These are phyloP conservation scores for Diogma glabrata DNA, from an alignment of 2,888 invertebrate species.

Conservation along the genomic window DNA sequence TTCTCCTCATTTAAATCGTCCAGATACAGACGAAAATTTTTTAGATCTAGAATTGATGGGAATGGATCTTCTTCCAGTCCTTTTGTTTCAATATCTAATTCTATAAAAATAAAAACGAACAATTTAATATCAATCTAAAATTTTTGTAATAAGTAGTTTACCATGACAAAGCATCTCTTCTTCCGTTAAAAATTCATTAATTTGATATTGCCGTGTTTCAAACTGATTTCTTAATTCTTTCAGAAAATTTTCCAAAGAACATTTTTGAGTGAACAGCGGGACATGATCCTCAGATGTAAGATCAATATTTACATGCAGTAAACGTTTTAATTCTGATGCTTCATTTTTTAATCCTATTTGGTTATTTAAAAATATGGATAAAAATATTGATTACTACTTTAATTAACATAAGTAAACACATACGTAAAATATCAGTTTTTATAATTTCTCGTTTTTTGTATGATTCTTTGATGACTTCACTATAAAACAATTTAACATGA, in stretches of 20 bases:
- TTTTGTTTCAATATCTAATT: slow-evolving; percentile 27
- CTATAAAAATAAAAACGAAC: slow-evolving; percentile 18
- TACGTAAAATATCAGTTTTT: slow-evolving; percentile 44
- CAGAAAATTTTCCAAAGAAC: slow-evolving; percentile 46
- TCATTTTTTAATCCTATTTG: slow-evolving; percentile 24
- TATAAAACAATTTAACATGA: slow-evolving; percentile 42
- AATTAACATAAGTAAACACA: slow-evolving; percentile 19
- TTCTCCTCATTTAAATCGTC: slow-evolving; percentile 48
- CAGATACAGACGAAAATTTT: slow-evolving; percentile 45
- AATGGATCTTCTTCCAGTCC: slow-evolving; percentile 35
- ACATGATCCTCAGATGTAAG: slow-evolving; percentile 25
- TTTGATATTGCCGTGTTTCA: slow-evolving; percentile 35
- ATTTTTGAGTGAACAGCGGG: slow-evolving; percentile 40
- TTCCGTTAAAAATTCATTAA: slow-evolving; percentile 38
- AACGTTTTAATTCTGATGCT: slow-evolving; percentile 25
- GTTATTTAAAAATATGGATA: too few relatives aligned
- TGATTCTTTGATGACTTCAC: slow-evolving; percentile 50
- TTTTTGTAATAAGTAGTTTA: background rate
- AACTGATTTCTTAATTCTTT: slow-evolving; percentile 45
- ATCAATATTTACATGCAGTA: slow-evolving; percentile 26
- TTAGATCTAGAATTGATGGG: slow-evolving; percentile 49
- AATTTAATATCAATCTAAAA: background rate
- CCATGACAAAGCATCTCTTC: slow-evolving; percentile 30
- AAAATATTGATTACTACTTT: background rate
- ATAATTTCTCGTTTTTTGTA: slow-evolving; percentile 42